Conservation (phyloP, 64 coral and sea anemone species). For the Cladopsammia gracilis region DNA sequence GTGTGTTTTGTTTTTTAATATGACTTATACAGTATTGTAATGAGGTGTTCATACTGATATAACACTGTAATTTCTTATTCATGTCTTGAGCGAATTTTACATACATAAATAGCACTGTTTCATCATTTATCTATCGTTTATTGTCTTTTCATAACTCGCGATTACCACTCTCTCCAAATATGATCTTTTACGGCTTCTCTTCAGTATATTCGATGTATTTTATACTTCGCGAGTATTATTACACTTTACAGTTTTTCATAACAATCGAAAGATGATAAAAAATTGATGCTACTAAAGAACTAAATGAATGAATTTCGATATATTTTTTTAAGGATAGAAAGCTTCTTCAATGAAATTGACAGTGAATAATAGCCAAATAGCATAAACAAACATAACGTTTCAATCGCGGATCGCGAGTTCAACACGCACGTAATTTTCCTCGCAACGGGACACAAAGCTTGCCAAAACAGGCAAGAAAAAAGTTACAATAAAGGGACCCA, state of each 20-base stretch:
- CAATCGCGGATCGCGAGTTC: constrained; percentile 15
- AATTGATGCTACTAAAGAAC: constrained; percentile 71
- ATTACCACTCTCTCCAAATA: background rate
- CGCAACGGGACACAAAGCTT: constrained; percentile 20
- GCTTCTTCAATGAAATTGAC: background rate
- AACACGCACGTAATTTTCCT: background rate
- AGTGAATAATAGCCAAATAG: constrained; percentile 28
- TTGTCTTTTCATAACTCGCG: background rate
- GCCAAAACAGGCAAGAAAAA: constrained; percentile 45
- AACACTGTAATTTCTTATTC: background rate
- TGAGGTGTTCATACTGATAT: background rate
- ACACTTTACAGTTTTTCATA: constrained; percentile 56
- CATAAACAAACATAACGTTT: constrained; percentile 13
- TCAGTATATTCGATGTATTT: background rate
- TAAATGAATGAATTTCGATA: constrained; percentile 19
- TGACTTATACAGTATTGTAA: too few species aligned
- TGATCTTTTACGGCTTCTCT: background rate
- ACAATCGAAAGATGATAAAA: constrained; percentile 90
- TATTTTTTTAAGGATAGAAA: constrained; percentile 2
- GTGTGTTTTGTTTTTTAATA: too few species aligned
- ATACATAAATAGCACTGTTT: constrained; percentile 6
- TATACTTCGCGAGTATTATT: constrained; percentile 38
- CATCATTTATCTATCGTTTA: background rate
- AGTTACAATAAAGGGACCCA: constrained; percentile 19
- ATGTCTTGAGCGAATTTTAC: background rate